Evolutionary conservation across 2,888 invertebrate genomes (phyloP), one percentile per base, ranked within the genome.

Genomic region (Crioceris asparagi): DNA sequence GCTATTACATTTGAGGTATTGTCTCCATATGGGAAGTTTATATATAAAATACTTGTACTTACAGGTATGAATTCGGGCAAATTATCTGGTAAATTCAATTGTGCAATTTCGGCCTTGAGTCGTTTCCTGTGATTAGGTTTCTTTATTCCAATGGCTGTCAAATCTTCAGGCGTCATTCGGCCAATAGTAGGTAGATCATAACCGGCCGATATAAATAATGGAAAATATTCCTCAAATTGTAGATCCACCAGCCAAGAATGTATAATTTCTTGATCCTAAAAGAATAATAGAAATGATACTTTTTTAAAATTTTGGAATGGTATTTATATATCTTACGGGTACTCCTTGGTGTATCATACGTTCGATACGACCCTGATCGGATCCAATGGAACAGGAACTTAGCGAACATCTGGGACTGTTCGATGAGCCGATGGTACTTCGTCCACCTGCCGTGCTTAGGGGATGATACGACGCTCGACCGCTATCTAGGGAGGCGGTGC

Each of bases 171-270:
- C 10, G 97, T 98, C 93, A 97, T 96, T 52, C 94, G 75, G n/a
- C 94, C 88, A 57, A 97, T 91, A 2, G 97, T 97, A 17, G 92
- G 85, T 68, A 98, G 78, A 69, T 98, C 97, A 64, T 98, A 98
- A 23, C 97, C 97, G 10, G 96, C 93, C 27, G 86, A 80, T 45
- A 90, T 77, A 66, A 98, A 97, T 40, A 93, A 74, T 32, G 85
- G 79, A 48, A 88, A 87, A 68, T 97, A 97, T 61, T 94, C 92
- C 60, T 92, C 93, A 71, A 90, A 90, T 58, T 86, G 85, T 27
- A 97, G 75, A 59, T 93, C 92, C 41, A 87, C 79, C 59, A 98
- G 70, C 92, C 97, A 98, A 43, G 85, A 85, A 65, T 82, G 87
- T 55, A 98, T 80, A 48, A 97, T 83, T 64, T 97, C 96, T 55